Evolutionary conservation across 30 jellyfish, hydroid and myxozoan species (phyloP), one percentile per base, ranked within the genome.

Genomic region (Cassiopea xamachana): DNA sequence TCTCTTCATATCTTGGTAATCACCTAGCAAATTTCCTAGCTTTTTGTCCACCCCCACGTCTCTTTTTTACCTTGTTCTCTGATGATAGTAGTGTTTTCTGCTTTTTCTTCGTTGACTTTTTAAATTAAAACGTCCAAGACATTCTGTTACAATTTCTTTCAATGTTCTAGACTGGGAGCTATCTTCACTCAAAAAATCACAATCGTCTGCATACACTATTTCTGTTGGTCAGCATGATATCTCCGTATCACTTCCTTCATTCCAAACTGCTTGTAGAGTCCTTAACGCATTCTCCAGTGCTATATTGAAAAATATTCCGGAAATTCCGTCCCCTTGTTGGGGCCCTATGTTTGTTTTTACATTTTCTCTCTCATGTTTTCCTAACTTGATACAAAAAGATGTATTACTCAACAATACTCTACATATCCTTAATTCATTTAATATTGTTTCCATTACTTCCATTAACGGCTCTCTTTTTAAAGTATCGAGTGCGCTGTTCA

Each of bases 11-110:
- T 79, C 88, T 79, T 79, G 81, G 77, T 50, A 79, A 80, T 79
- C 90, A 60, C 69, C 90, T 43, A 81, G 82, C 84, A 81, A 81
- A 81, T 83, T 81, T 58, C 90, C 90, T 17, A 81, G 83, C 61
- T 81, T 81, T 68, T 81, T 62, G 68, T 39, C 80, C 60, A 60
- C 47, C 69, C 61, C 67, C 60, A 60, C 62, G 59, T 81, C 61
- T 68, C 81, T 62, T 27, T 47, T 68, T 81, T 81, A 4, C 60
- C 81, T 81, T 48, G 60, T 81, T 62, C 46, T 81, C 82, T 62
- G n/a, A 60, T 62, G 82, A n/a, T n/a, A n/a, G n/a, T n/a, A n/a
- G n/a, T n/a, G n/a, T n/a, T n/a, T n/a, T n/a, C n/a, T n/a, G 59
- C n/a, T 60, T 81, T 60, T 81, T 68, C 62, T 51, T 62, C 60